Percentiles rank a stretch among this genome's conserved stretches.
These are phyloP conservation scores for Stercorarius parasiticus DNA, from an alignment of 2,113 vertebrate species.

Conservation along the genomic window DNA sequence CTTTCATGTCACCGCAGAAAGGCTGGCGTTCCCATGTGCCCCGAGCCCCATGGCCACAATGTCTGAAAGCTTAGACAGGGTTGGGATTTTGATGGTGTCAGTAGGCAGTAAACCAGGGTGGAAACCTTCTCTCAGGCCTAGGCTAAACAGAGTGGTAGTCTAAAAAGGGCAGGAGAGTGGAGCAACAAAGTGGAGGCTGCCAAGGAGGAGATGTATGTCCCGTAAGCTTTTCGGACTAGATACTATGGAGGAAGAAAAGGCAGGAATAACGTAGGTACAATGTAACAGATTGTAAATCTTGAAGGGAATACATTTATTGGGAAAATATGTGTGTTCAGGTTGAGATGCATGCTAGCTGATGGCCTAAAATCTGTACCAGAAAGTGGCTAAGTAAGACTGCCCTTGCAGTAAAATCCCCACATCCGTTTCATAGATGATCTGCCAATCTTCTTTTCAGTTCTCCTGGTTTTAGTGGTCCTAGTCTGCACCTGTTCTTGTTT, in stretches of 20 bases:
- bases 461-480: neutral
- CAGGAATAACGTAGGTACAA: neutral
- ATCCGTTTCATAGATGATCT: neutral
- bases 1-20: neutral
- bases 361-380: neutral
- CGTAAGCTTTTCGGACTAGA: neutral
- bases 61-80: neutral
- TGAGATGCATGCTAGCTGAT: neutral
- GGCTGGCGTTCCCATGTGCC: neutral
- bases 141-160: neutral
- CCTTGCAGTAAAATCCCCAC: neutral
- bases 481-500: neutral
- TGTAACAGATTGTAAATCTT: neutral
- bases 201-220: neutral
- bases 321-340: neutral
- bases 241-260: neutral
- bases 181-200: neutral
- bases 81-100: neutral
- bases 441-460: neutral
- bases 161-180: neutral
- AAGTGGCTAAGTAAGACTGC: neutral
- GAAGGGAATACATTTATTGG: neutral
- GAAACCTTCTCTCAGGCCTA: neutral
- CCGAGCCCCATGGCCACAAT: rapidly evolving
- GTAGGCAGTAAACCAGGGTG: neutral